Evolutionary conservation across 2,797 vertebrate species (phyloP), one percentile per base, ranked within the genome.

Genomic region (Hirundo rustica): DNA sequence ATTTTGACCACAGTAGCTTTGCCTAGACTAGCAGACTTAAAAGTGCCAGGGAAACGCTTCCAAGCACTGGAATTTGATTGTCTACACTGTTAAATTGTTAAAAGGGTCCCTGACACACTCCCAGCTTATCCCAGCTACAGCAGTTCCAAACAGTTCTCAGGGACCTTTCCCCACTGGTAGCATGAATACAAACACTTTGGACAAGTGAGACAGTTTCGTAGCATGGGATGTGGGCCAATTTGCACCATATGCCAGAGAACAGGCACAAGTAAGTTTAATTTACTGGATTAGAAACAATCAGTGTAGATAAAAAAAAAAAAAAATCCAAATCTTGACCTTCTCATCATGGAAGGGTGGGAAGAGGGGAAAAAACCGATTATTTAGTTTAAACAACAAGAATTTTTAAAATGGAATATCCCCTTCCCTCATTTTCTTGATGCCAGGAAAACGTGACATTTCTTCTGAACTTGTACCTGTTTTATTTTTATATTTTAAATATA

Each of bases 1-100:
- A 92, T 91, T 96, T 92, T 88, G 89, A 94, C 82, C 89, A 81
- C 53, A 84, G 76, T 88, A 86, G 53, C 77, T 90, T 11, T 38
- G 74, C 93, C 88, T 94, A 93, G 77, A 93, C 77, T 45, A 55
- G 62, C 18, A 81, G 67, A 70, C 67, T 84, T 76, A 60, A 82
- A 74, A 87, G 66, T 75, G 71, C 53, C 83, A 92, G 29, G 26
- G 38, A 95, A 90, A 75, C 1, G 44, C 64, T 93, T 78, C 86
- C 53, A 90, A 82, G 88, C 53, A 53, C 53, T 76, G 71, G 55
- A 93, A 87, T 93, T 92, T 82, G 51, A 92, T 92, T 91, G 70
- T 80, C 91, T 83, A 54, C 30, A 19, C 38, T 29, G 50, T 72
- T 80, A 91, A 85, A 83, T 47, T 2, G 2, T 61, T 89, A 44